Conservation (phyloP, 2,797 vertebrate genomes). For the Coregonus suidteri region DNA sequence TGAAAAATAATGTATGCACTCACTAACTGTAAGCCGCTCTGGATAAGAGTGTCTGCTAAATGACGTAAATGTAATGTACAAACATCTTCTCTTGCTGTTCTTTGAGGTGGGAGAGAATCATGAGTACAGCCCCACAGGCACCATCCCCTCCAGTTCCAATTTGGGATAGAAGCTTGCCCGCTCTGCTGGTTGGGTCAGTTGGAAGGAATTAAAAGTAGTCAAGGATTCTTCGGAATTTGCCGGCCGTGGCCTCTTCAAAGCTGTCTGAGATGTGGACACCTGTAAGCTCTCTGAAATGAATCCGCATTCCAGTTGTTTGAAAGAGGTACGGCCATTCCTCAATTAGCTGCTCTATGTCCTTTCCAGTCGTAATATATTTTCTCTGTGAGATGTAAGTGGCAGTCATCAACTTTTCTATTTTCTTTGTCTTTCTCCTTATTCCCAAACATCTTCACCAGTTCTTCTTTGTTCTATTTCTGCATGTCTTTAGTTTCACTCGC, state of each 20-base stretch:
- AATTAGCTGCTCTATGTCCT: constrained; percentile 30
- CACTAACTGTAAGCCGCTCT: too few species aligned
- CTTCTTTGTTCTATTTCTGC: too few species aligned
- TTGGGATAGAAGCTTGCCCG: constrained; percentile 27
- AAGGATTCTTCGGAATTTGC: constrained; percentile 39
- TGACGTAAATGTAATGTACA: too few species aligned
- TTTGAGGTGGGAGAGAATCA: constrained; percentile 39
- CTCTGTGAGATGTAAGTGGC: too few species aligned
- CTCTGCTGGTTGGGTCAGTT: constrained; percentile 33
- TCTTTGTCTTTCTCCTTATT: too few species aligned
- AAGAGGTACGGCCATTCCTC: constrained; percentile 37
- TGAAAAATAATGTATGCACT: too few species aligned
- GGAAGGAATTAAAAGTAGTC: constrained; percentile 33
- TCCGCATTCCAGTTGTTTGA: constrained; percentile 32
- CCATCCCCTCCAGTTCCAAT: constrained; percentile 16
- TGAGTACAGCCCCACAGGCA: constrained; percentile 24
- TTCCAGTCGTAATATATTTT: constrained; percentile 9
- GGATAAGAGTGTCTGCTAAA: too few species aligned
- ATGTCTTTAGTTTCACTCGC: too few species aligned
- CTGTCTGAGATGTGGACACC: constrained; percentile 29
- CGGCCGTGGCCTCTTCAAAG: constrained; percentile 34
- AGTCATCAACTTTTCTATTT: too few species aligned
- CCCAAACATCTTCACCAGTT: too few species aligned
- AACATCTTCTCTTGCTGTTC: constrained; percentile 24
- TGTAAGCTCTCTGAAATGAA: constrained; percentile 43